Base-by-base conservation (phyloP, 2,113 vertebrate species). In the Sander vitreus region DNA sequence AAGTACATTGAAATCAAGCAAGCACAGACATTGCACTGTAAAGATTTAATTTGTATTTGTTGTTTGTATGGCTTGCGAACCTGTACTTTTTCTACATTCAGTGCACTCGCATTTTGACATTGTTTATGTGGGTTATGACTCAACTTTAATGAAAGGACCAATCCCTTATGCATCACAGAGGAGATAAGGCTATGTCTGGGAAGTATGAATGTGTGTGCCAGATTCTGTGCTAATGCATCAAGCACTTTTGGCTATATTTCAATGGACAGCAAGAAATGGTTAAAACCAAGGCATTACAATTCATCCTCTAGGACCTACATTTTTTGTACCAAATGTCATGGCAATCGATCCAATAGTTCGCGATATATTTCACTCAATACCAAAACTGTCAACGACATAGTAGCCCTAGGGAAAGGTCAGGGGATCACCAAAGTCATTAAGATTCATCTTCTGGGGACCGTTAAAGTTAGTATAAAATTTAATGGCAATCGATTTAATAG, bases 81-180 rank as follows among this genome's bases (percentile, higher is more conserved):
- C 11, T 33, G 13, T 7, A 16, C 3, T 13, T 54, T 23, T 10
- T 21, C 45, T 19, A 36, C 2, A 25, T 25, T 25, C n/a, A 36
- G 19, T 48, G 18, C 9, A 50, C 43, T 72, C 50, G 21, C 18
- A 57, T 25, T 73, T 76, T 69, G 59, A 45, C 12, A 73, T 25
- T 51, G 18, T 83, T 66, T 58, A 58, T 72, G 9, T 60, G 10
- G 16, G 51, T 47, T 54, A 43, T 57, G 53, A 88, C 55, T 76
- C 47, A 73, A 73, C 25, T 59, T 55, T 64, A 78, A 71, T 66
- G 15, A 72, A 70, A 57, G 15, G 58, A 68, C 59, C 63, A 59
- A 84, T 64, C 48, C 14, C 11, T 80, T 50, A 70, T 74, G 48
- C 55, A 77, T 69, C 63, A 66, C 74, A 80, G 64, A 36, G 48